Base-by-base conservation (phyloP, 2,113 vertebrate species). In the Gasterosteus nipponicus region DNA sequence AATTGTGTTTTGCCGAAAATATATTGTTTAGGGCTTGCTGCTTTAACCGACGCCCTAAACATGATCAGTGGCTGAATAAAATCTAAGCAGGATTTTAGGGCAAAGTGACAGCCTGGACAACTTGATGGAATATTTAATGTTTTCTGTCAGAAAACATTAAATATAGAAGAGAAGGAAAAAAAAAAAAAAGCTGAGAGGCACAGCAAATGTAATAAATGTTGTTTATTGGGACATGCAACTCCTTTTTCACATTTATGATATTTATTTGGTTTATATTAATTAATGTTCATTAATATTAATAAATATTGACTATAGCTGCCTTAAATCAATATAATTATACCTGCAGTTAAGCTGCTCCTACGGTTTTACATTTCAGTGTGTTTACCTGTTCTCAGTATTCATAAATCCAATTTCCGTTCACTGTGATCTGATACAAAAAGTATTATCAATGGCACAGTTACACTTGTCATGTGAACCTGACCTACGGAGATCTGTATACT, bases 401-500 rank as follows among this genome's bases (percentile, higher is more conserved):
- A 26, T 29, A 9, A 59, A 51, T 71, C 53, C 9, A 15, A 39
- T 66, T 19, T 29, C 33, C 26, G 33, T 22, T 53, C 42, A 39
- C 42, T 72, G 7, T 38, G n/a, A 46, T 70, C 15, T 29, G 3
- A 46, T 60, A 5, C 3, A n/a, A 19, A 19, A 9, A 19, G 41
- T 18, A 18, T 51, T 10, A 51, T 31, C 57, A 16, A 11, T 63
- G 26, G 10, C 1, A 5, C 62, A 9, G 31, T 75, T 61, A 42
- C 29, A 31, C 42, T 66, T 0, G 7, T 62, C 35, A 39, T 39
- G 1, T 0, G 57, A 53, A 44, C 38, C 15, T 44, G 22, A 58
- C 47, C 56, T 71, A 5, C 14, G 47, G 42, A 71, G 42, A 35
- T 79, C 54, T 38, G 56, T 68, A 60, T 38, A 54, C 49, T 81